A percentile compares a stretch with the other conserved stretches of the same genome.
phyloP scores from a whole-genome alignment of 2,113 vertebrate species.

The Lasiurus cinereus region DNA sequence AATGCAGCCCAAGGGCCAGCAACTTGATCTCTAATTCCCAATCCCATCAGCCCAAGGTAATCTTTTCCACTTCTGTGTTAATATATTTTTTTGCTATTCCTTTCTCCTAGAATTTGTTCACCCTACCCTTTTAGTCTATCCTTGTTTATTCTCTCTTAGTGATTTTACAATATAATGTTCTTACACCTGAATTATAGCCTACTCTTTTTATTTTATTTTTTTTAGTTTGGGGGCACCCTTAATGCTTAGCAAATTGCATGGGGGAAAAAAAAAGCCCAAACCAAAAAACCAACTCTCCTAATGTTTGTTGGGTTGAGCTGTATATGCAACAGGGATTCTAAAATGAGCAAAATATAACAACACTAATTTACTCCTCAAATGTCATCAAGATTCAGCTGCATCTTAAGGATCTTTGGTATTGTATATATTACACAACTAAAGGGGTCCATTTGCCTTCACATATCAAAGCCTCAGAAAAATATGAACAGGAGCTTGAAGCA shows the following conservation, averaged over 20 bases:
- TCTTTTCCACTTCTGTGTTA: not conserved
- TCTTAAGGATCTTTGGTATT: not conserved
- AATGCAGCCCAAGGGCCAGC: not conserved
- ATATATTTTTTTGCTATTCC: not conserved
- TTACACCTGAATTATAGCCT: not conserved
- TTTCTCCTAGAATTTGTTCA: not conserved
- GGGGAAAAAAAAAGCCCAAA: too few relatives aligned
- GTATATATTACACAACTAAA: not conserved
- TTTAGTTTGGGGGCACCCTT: not conserved
- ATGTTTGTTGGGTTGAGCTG: not conserved
- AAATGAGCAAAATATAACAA: not conserved
- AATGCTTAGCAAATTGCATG: not conserved
- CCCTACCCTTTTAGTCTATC: not conserved
- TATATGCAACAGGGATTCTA: not conserved
- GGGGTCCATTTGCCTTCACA: not conserved
- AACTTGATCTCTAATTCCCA: constrained; percentile 18
- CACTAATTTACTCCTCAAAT: not conserved
- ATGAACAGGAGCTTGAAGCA: not conserved
- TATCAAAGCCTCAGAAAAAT: not conserved
- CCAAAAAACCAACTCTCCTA: not conserved
- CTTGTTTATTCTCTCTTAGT: not conserved
- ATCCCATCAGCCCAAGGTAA: not conserved
- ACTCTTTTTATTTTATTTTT: not conserved
- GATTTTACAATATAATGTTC: not conserved
- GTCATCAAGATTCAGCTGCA: not conserved